Conservation (phyloP, 2,888 invertebrate species). For the Idaea straminata region DNA sequence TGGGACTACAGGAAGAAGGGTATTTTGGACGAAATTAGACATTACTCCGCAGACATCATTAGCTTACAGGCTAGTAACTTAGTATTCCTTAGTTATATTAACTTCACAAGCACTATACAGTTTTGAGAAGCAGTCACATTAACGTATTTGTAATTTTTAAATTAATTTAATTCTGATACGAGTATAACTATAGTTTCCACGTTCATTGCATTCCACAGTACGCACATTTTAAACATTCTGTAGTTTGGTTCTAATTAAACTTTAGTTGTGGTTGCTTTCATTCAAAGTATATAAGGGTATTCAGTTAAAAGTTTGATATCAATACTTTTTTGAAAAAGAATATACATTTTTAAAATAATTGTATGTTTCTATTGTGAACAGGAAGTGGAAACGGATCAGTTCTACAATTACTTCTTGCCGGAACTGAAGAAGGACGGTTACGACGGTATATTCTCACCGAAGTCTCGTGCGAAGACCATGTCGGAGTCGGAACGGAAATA, state of each 20-base stretch:
- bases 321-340: too few species aligned
- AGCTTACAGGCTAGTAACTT: conserved; percentile 82
- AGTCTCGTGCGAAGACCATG: conserved; percentile 99
- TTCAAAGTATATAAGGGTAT: neutral
- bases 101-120: conserved; percentile 29
- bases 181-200: neutral
- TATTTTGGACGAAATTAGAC: conserved; percentile 97
- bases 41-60: conserved; percentile 98
- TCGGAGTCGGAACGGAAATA: conserved; percentile 96
- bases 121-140: neutral
- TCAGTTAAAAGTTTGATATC: too few species aligned
- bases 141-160: neutral
- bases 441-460: conserved; percentile 98
- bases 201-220: neutral
- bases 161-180: neutral
- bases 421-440: conserved; percentile 95
- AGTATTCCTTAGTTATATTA: conserved; percentile 33
- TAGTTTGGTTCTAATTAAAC: neutral
- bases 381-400: conserved; percentile 99
- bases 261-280: neutral
- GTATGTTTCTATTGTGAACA: conserved; percentile 56
- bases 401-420: conserved; percentile 97
- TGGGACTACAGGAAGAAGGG: conserved; percentile 99
- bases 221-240: neutral
- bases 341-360: neutral